Base-by-base conservation (phyloP, 2,888 invertebrate genomes). In the Acanthosoma haemorrhoidale region DNA sequence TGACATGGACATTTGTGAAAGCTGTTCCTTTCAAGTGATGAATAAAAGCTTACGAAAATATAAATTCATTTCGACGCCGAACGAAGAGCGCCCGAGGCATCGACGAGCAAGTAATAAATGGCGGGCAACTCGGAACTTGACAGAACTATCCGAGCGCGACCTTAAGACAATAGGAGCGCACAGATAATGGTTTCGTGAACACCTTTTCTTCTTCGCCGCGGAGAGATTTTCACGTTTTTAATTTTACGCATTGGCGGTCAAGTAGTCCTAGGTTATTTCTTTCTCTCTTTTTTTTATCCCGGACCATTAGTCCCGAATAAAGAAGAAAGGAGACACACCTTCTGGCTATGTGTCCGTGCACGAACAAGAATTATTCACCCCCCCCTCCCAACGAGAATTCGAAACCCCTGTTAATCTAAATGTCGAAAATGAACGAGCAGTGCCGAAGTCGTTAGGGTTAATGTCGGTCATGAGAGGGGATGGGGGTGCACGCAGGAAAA, bases 181-280 rank as follows among this genome's bases (percentile, higher is more conserved):
- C 43, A 18, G 43, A 43, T 43, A 25, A n/a, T n/a, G n/a, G 51
- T 25, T 51, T 51, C 51, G 51, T 51, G 51, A 25, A 51, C 8
- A n/a, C n/a, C n/a, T n/a, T n/a, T n/a, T n/a, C n/a, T n/a, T 25
- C 25, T 51, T 51, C 51, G 13, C 18, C 25, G 51, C 25, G 25
- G n/a, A 4, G 8, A 51, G 18, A 51, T 51, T 25, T 51, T 51
- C 51, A 51, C 51, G 51, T 51, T 51, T 51, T 51, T 51, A 51
- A 51, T 51, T 51, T 51, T 51, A 51, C 51, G 51, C 25, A 21
- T 51, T 51, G n/a, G 2, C 51, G 51, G 51, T 51, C 51, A 51
- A 6, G 25, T 2, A 51, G 51, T n/a, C n/a, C n/a, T n/a, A n/a
- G n/a, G n/a, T n/a, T n/a, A n/a, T n/a, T n/a, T n/a, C n/a, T n/a